Evolutionary conservation across 2,888 invertebrate genomes (phyloP).

Genomic region (Pyrrhia umbra): DNA sequence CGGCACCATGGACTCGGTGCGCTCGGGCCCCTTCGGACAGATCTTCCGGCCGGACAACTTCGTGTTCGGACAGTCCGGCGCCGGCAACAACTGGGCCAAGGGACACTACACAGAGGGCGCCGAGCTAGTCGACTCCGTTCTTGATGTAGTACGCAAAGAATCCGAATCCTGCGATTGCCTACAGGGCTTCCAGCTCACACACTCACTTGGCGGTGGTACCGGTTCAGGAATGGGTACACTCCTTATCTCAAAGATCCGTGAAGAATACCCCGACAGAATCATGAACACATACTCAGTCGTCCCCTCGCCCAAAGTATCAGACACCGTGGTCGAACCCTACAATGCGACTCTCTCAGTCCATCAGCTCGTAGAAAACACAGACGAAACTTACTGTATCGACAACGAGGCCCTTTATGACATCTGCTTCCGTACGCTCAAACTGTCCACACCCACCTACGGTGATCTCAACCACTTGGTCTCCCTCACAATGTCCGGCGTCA

Average conservation of each 20-base stretch:
- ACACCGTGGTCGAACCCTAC: constrained; percentile 92
- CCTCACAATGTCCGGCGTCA: constrained; percentile 96
- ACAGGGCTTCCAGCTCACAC: constrained; percentile 96
- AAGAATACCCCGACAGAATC: constrained; percentile 97
- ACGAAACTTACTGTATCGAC: constrained; percentile 96
- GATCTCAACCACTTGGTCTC: constrained; percentile 98
- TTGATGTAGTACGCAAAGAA: constrained; percentile 96
- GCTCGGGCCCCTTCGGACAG: constrained; percentile 98
- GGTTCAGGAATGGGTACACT: constrained; percentile 92
- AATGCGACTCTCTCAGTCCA: constrained; percentile 97
- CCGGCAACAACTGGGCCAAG: constrained; percentile 97
- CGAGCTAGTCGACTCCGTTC: constrained; percentile 93
- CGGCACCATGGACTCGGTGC: constrained; percentile 99
- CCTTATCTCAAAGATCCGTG: constrained; percentile 96
- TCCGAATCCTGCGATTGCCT: constrained; percentile 97
- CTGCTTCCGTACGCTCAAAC: constrained; percentile 96
- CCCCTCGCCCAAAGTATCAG: constrained; percentile 96
- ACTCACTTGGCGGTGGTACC: constrained; percentile 91
- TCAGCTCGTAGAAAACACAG: constrained; percentile 97
- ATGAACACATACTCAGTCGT: constrained; percentile 96
- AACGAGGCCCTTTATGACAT: constrained; percentile 92
- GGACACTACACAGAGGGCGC: constrained; percentile 98
- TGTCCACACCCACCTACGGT: constrained; percentile 96
- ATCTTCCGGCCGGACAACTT: constrained; percentile 99
- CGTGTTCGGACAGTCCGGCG: constrained; percentile 96